Evolutionary conservation across 2,113 vertebrate species (phyloP).

Genomic region (Falco punctatus): DNA sequence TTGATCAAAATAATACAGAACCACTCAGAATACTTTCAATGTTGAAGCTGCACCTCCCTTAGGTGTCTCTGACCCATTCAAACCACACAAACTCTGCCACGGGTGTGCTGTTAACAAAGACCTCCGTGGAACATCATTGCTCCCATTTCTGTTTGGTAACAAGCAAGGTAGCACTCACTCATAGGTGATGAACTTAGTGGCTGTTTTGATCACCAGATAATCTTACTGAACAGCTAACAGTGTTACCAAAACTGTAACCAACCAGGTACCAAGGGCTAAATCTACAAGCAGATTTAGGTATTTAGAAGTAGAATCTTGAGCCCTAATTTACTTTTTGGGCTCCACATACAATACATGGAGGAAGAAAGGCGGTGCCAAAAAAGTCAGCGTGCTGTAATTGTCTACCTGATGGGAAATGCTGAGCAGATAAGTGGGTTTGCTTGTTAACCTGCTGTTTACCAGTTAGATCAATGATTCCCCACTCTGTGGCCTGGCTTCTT

Average conservation of each 20-base stretch:
- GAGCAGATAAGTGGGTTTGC: neutral
- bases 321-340: neutral
- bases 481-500: neutral
- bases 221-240: neutral
- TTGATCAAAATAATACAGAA: neutral
- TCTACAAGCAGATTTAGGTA: neutral
- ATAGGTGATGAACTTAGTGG: neutral
- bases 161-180: neutral
- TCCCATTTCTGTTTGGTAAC: neutral
- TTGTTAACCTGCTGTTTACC: neutral
- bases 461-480: neutral
- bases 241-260: neutral
- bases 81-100: neutral
- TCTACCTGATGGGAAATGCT: neutral
- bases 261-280: neutral
- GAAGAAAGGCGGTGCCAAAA: neutral
- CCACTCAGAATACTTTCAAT: neutral
- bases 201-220: neutral
- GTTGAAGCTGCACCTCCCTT: neutral
- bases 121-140: neutral
- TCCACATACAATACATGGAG: neutral
- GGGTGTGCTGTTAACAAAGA: neutral
- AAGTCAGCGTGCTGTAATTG: neutral
- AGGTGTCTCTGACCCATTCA: neutral
- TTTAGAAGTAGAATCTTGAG: neutral